Evolutionary conservation across 2,113 vertebrate genomes (phyloP), one percentile per base, ranked within the genome.

Genomic region (Pogona vitticeps): DNA sequence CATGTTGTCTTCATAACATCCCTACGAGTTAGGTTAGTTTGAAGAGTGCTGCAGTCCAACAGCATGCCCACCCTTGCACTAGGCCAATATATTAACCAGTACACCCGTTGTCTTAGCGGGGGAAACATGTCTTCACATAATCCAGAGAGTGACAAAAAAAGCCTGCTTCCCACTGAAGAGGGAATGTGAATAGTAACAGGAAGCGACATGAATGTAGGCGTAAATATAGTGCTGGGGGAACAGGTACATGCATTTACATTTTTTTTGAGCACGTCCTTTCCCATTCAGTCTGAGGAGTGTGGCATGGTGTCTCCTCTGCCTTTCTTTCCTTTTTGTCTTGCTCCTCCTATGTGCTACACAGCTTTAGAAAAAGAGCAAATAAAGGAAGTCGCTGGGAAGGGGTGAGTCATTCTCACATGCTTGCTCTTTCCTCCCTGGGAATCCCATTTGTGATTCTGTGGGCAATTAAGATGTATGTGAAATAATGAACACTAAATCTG

Each of bases 261-360:
- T 15, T 6, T 40, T 15, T 23, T 26, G 59, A 80, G 23, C 56
- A 14, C 38, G 42, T 40, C 28, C 10, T 68, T 82, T 80, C 78
- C 59, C 5, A 10, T 13, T 59, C 3, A 0, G 0, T 2, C 28
- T 59, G 70, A 77, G 33, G 72, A 21, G 61, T 0, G 31, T 1
- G 38, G 0, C 3, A 28, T 1, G 14, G 20, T 23, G 65, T 70
- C 17, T 36, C 0, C 0, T 0, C 2, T 0, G 17, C n/a, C 15
- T 1, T 80, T 38, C 28, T 0, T 1, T 42, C 42, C 9, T 12
- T 14, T 40, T 63, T 56, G 82, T 71, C 56, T 38, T 26, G 28
- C 28, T 12, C 1, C 58, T 90, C 36, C 67, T 70, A 0, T 46
- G 0, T 0, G 0, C n/a, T n/a, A n/a, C 12, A 0, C 46, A 42